Evolutionary conservation across 2,113 vertebrate species (phyloP).

Genomic region (Zapornia atra): DNA sequence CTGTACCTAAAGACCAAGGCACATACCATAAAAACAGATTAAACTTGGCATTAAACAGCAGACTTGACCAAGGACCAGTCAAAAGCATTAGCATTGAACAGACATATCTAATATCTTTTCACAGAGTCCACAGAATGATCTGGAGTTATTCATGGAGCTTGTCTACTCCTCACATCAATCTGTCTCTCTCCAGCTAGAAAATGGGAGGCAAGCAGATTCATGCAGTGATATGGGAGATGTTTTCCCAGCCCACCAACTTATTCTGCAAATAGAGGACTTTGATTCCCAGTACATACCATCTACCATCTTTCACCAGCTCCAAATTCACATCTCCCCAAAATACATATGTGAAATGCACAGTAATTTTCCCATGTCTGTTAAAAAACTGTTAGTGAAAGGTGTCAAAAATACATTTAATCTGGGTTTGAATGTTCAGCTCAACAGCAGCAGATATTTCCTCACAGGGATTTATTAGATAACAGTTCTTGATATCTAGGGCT

Average conservation of each 20-base stretch:
- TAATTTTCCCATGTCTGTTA: background rate
- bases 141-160: background rate
- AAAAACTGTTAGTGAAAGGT: background rate
- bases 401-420: conserved; percentile 30
- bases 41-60: background rate
- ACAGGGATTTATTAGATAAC: conserved; percentile 3
- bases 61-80: background rate
- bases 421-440: background rate
- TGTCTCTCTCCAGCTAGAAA: background rate
- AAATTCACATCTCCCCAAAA: conserved; percentile 18
- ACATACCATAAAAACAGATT: background rate
- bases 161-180: background rate
- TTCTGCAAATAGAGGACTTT: background rate
- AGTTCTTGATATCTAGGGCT: background rate
- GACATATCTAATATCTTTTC: background rate
- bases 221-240: background rate
- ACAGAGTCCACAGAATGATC: background rate
- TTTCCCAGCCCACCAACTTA: background rate
- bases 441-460: conserved; percentile 13
- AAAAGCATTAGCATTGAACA: background rate
- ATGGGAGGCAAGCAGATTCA: background rate
- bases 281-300: background rate
- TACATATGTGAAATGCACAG: background rate
- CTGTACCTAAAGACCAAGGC: background rate
- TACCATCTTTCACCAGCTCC: background rate